Base-by-base conservation (phyloP, 2,888 invertebrate species). In the Sesia apiformis region DNA sequence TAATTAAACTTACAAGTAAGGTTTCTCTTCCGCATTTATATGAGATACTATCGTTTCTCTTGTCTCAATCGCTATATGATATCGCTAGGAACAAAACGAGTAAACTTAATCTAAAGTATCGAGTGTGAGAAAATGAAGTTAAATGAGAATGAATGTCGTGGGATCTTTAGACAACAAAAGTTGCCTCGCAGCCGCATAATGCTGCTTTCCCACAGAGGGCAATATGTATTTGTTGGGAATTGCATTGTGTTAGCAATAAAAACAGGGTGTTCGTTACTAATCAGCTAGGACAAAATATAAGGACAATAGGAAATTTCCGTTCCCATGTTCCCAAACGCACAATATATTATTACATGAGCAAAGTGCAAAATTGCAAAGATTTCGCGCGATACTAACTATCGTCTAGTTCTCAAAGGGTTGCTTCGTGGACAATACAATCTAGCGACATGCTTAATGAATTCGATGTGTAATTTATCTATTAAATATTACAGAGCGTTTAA, bases 191-290 rank as follows among this genome's bases (percentile, higher is more conserved):
- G 61, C 61, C 67, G 70, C 70, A 68, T 75, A 78, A 76, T 74
- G 72, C 65, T 62, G 70, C 75, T 84, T 87, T 40, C 52, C 52
- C 52, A 52, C 7, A 40, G 8, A 40, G 39, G 52, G 39, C n/a
- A 39, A 67, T 69, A 68, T 65, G 67, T 70, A 68, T 72, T 75
- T 69, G 79, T 78, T 81, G 81, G 69, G 81, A 83, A 84, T 73
- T 67, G 72, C 78, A 81, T 84, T 82, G 79, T 84, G 76, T 74
- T 72, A 76, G 75, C 72, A 61, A 73, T 72, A 81, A 82, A 76
- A 80, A 81, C 76, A 69, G 60, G 66, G 77, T 70, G 72, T 76
- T 73, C 72, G 72, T 75, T 78, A 79, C 78, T 83, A 82, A 84
- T 85, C 78, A 78, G 77, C 72, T 77, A 82, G 78, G 78, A 78